Evolutionary conservation across 1,140 invertebrate genomes (phyloP).

Genomic region (Spodoptera litura): DNA sequence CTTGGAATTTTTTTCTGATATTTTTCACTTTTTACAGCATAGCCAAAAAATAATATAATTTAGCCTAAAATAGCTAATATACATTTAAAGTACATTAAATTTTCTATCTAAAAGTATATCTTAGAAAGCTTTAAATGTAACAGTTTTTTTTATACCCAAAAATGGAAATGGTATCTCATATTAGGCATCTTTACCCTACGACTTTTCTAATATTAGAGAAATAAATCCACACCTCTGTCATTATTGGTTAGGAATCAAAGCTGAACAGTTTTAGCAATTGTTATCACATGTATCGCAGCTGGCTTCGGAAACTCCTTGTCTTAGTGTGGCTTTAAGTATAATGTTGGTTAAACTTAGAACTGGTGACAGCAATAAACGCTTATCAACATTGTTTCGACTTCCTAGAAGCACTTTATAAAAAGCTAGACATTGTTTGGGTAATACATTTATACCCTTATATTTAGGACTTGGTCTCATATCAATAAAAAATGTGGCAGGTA

Average conservation of each 20-base stretch:
- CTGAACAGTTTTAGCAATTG: conserved; percentile 13
- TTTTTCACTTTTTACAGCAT: too few relatives aligned
- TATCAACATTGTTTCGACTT: conserved; percentile 26
- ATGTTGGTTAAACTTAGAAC: conserved; percentile 41
- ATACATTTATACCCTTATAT: conserved; percentile 23
- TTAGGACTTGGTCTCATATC: conserved; percentile 44
- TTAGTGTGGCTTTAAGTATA: conserved; percentile 36
- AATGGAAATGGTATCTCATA: too few relatives aligned
- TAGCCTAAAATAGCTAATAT: too few relatives aligned
- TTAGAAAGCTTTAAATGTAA: too few relatives aligned
- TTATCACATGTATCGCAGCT: conserved; percentile 1
- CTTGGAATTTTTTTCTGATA: too few relatives aligned
- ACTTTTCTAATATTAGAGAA: conserved; percentile 13
- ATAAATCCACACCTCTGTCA: conserved; percentile 15
- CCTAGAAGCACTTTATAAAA: conserved; percentile 34
- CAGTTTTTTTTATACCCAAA: too few relatives aligned
- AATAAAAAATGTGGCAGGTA: conserved; percentile 43
- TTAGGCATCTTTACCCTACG: too few relatives aligned
- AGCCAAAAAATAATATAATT: too few relatives aligned
- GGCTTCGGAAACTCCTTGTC: neutral
- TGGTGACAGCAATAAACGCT: conserved; percentile 45
- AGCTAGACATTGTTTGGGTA: neutral
- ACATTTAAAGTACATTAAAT: too few relatives aligned
- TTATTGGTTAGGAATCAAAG: conserved; percentile 12
- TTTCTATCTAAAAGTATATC: too few relatives aligned